Evolutionary conservation across 2,797 vertebrate genomes (phyloP), one percentile per base, ranked within the genome.

Genomic region (Lithobates pipiens): DNA sequence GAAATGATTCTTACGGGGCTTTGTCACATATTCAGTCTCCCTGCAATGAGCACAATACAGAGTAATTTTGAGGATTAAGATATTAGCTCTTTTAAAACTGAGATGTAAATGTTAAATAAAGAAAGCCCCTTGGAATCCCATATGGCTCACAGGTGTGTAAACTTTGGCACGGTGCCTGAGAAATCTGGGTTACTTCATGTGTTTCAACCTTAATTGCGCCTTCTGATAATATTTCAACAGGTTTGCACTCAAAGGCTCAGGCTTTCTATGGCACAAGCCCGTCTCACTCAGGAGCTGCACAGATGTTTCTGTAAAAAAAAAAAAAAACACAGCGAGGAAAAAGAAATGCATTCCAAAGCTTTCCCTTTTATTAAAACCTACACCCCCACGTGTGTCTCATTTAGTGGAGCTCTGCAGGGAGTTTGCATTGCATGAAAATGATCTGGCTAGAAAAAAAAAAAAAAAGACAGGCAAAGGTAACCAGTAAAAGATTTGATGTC

Each of bases 111-210:
- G 89, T 89, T 89, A 92, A 91, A 89, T 91, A 89, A 91, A 91
- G 85, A 82, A 82, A 83, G 88, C 86, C 87, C 84, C 61, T 34
- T 87, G 83, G 80, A 85, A 89, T 90, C 89, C 89, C 91, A 91
- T 90, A 88, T 91, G 91, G 90, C 29, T 92, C 85, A 88, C 91
- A 93, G 90, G 91, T 92, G 91, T 86, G 89, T 78, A 82, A 88
- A 85, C 80, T 87, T 87, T 87, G 85, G 85, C 85, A 44, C 76
- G 10, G 76, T 76, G 84, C 76, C 80, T 85, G 69, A 80, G 57
- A 16, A 54, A 90, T 88, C 32, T 90, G 88, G 78, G 84, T 89
- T 90, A 91, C 88, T 63, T 86, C 76, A 68, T 0, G 73, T 77
- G 85, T 87, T 89, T 89, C 88, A 89, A 73, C 86, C 80, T 88